Evolutionary conservation across 2,797 vertebrate species (phyloP), one percentile per base, ranked within the genome.

Genomic region (Galaxias olidus): DNA sequence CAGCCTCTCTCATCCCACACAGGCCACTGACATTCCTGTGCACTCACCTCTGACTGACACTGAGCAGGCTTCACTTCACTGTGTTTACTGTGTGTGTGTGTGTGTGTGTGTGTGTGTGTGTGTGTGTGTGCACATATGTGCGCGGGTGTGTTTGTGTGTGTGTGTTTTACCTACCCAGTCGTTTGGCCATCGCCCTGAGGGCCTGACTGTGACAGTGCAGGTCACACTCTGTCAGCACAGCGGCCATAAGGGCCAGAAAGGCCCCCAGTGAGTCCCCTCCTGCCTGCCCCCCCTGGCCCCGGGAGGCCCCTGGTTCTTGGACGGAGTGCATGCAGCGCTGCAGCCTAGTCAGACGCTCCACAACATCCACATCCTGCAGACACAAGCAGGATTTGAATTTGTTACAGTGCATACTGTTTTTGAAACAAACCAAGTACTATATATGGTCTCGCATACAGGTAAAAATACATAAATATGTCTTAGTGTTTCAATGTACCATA

Each of bases 221-320:
- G 85, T 93, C 90, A 89, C 92, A 93, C 85, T 93, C 91, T 52
- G 90, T 92, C 81, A 93, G 79, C 75, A 93, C 90, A 17, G 91
- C 90, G 54, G 90, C 90, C 90, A 93, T 90, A 45, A 93, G 84
- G 62, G 92, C 89, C 85, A 93, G 79, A 72, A 92, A 90, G 72
- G 87, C 87, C 77, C 88, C 86, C 9, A 93, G 85, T 59, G 91
- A 89, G 72, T 79, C 74, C 62, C 70, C 83, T n/a, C 87, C 85
- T 4, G 68, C 11, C 68, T 86, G 87, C 57, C 72, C 76, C 40
- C 70, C 67, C 0, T 70, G 82, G 53, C 75, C 79, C 88, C 73
- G 73, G 60, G 75, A 76, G 15, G 69, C 78, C 59, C 79, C 81
- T 2, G 88, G 83, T 66, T 91, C 88, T 75, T 90, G 90, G 73